Evolutionary conservation across 2,888 invertebrate genomes (phyloP).

Genomic region (Bimastos eiseni): DNA sequence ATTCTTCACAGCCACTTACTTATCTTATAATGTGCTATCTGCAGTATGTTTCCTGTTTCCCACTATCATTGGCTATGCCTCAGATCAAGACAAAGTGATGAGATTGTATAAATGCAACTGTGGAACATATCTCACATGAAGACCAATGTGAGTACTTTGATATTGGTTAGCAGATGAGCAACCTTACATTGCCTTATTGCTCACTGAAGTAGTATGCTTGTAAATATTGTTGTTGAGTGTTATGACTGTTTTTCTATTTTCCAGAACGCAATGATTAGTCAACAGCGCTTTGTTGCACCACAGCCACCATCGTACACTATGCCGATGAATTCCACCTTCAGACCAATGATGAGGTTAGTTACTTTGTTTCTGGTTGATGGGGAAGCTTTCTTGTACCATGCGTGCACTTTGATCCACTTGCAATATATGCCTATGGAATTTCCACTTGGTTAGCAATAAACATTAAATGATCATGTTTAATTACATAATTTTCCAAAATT

Average conservation of each 20-base stretch:
- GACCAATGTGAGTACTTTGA: not conserved
- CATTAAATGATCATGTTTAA: not conserved
- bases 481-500: not conserved
- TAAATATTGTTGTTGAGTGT: not conserved
- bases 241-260: not conserved
- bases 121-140: not conserved
- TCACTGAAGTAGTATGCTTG: slow-evolving; percentile 1
- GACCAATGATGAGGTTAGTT: slow-evolving; percentile 37
- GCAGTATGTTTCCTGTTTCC: too few species aligned
- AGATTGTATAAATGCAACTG: not conserved
- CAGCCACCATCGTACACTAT: slow-evolving; percentile 49
- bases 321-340: slow-evolving; percentile 45
- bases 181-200: not conserved
- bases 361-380: not conserved
- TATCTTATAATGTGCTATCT: too few species aligned
- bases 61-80: too few species aligned
- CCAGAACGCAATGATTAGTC: slow-evolving; percentile 1
- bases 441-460: not conserved
- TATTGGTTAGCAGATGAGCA: not conserved
- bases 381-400: not conserved
- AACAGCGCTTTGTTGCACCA: slow-evolving; percentile 32
- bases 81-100: too few species aligned
- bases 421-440: not conserved
- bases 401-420: not conserved
- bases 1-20: too few species aligned